A percentile compares a stretch with the other conserved stretches of the same genome.
These are phyloP conservation scores for Paguma larvata DNA, from an alignment of 2,797 vertebrate species.

Conservation along the genomic window DNA sequence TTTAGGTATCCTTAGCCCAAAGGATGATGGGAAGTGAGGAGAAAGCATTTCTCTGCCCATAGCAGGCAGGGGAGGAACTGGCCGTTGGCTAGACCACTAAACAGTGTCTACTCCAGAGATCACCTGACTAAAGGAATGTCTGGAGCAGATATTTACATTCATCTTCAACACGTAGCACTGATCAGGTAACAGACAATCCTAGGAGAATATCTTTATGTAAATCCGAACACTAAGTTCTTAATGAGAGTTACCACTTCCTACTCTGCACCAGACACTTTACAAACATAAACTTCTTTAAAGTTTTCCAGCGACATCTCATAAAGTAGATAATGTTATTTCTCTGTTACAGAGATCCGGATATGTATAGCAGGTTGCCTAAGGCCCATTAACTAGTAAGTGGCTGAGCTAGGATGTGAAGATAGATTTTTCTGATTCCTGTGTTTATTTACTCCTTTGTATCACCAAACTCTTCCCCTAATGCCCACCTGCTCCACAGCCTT, in stretches of 20 bases:
- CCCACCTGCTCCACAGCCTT: background rate
- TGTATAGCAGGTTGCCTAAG: background rate
- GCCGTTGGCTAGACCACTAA: background rate
- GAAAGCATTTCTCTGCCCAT: background rate
- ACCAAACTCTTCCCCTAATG: background rate
- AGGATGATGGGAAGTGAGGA: background rate
- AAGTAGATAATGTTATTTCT: background rate
- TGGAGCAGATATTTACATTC: background rate
- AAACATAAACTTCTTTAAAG: background rate
- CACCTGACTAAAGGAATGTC: background rate
- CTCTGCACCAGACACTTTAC: background rate
- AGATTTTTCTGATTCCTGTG: background rate
- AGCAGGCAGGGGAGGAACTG: background rate
- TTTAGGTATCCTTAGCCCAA: background rate
- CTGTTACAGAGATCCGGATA: background rate
- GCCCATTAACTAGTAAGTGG: background rate
- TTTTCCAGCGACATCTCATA: background rate
- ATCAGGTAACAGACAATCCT: background rate
- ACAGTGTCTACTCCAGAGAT: background rate
- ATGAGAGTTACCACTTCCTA: constrained; percentile 14
- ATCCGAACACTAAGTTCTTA: background rate
- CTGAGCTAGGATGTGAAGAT: background rate
- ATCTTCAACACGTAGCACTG: background rate
- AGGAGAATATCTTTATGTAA: background rate
- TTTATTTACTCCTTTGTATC: background rate